Evolutionary conservation across 2,797 vertebrate species (phyloP).

Genomic region (Phrynocephalus forsythii): DNA sequence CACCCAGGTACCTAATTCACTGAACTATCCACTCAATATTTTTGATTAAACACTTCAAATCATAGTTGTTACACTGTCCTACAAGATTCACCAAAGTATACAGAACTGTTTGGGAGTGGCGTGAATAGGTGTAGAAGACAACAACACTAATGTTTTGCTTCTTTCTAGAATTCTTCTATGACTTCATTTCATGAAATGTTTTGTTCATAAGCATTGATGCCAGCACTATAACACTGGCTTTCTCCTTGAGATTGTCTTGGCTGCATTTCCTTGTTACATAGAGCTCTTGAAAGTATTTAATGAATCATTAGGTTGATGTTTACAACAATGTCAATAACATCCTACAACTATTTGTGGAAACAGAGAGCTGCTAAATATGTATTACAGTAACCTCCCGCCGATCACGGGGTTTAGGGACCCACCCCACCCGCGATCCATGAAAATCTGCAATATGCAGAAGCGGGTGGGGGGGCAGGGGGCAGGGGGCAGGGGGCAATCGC

Average conservation of each 20-base stretch:
- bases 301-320: constrained; percentile 24
- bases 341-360: neutral
- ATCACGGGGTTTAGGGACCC: no score
- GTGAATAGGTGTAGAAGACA: neutral
- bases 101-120: neutral
- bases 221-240: neutral
- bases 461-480: no score
- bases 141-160: neutral
- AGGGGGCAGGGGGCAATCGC: no score
- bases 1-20: no score
- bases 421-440: no score
- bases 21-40: no score
- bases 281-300: constrained; percentile 16
- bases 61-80: neutral
- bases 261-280: constrained; percentile 5
- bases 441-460: no score
- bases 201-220: neutral
- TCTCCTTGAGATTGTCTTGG: neutral
- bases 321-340: neutral
- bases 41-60: no score
- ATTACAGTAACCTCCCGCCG: neutral
- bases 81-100: neutral
- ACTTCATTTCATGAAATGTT: neutral
- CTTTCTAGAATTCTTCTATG: neutral
- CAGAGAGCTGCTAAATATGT: neutral